Percentiles rank a stretch among this genome's conserved stretches.
Conservation (phyloP, 1,140 invertebrate species). For the Pseudomyrmex pallidus region DNA sequence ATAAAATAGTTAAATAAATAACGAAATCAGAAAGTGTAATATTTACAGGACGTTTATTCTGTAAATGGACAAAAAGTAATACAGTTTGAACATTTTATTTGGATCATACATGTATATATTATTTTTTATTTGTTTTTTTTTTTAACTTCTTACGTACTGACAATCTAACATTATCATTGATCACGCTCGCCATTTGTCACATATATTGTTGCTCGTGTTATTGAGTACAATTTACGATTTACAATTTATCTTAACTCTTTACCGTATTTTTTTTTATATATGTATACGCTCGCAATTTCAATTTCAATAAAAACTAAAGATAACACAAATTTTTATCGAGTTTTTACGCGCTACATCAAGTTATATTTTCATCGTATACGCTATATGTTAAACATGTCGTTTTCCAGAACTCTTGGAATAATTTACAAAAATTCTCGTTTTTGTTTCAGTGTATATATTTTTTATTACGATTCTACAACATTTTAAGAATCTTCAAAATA, state of each 20-base stretch:
- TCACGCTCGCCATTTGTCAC: slow-evolving; percentile 19
- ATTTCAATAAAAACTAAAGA: slow-evolving; percentile 25
- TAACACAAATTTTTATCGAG: slow-evolving; percentile 24
- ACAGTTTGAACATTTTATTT: slow-evolving; percentile 66
- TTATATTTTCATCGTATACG: no score
- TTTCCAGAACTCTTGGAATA: not conserved
- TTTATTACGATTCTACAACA: no score
- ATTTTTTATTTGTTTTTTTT: slow-evolving; percentile 62
- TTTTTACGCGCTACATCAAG: no score
- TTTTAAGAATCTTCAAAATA: slow-evolving; percentile 7
- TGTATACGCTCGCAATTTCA: not conserved
- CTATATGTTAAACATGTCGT: not conserved
- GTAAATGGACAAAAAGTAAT: slow-evolving; percentile 71
- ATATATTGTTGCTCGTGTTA: slow-evolving; percentile 35
- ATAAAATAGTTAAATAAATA: slow-evolving; percentile 15
- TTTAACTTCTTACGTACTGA: slow-evolving; percentile 60
- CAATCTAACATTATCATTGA: slow-evolving; percentile 54
- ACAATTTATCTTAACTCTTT: slow-evolving; percentile 49
- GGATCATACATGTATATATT: not conserved
- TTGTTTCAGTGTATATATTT: no score
- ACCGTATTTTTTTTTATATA: slow-evolving; percentile 21
- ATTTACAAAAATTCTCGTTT: no score
- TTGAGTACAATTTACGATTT: slow-evolving; percentile 54
- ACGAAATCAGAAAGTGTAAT: slow-evolving; percentile 24
- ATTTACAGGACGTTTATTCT: slow-evolving; percentile 70